Base-by-base conservation (phyloP, 2,888 invertebrate genomes). In the Mactromeris polynyma region DNA sequence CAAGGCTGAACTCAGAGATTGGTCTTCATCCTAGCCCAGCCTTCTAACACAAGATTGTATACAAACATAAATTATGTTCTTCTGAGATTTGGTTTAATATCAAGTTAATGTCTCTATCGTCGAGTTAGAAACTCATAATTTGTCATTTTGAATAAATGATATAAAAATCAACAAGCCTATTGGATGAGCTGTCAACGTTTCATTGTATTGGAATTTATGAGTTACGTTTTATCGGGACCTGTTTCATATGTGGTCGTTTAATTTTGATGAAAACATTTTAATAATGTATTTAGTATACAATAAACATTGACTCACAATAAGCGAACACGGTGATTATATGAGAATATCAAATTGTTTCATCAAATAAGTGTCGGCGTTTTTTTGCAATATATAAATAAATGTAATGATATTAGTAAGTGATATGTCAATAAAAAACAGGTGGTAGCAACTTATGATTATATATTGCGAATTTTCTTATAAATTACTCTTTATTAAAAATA, bases 351-450 rank as follows among this genome's bases (percentile, higher is more conserved):
- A 33, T 73, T 17, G 17, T 73, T 73, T 73, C 73, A 73, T 73
- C 73, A 36, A 73, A 33, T 33, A 73, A 33, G 26, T 73, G 14
- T 73, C 14, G 14, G 2, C 17, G 19, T 36, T 73, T 73, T 58
- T 73, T 73, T 73, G 73, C 17, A 64, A 64, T 64, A 73, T 73
- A 73, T 73, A 73, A 36, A 26, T 73, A 73, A 33, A 17, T 73
- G 2, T 33, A 33, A 36, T 73, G 14, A 26, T 36, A 73, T 73
- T 73, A 73, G 73, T 73, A 73, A 73, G 14, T 19, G 73, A 33
- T 36, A 73, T 73, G 36, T 33, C 26, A 33, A 73, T 64, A 64
- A 26, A 64, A 26, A 0, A 0, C 58, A 64, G 58, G 26, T 64
- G 58, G n/a, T 64, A 26, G 11, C 21, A 64, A 11, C 7, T 6